Base-by-base conservation (phyloP, 2,113 vertebrate genomes). In the Paradisaea rubra region DNA sequence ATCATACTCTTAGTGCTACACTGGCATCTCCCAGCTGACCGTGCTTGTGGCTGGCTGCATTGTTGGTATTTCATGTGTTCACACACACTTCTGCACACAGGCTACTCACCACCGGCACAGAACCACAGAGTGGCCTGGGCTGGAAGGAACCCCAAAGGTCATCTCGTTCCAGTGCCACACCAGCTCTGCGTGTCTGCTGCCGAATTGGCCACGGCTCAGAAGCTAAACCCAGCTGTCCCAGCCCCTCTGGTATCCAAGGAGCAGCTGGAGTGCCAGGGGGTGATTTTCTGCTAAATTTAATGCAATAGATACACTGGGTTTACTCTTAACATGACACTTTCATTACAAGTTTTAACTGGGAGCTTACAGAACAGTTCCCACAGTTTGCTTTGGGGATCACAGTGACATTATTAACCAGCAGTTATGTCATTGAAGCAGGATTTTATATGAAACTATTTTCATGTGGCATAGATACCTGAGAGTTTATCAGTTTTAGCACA, bases 171-270 rank as follows among this genome's bases (percentile, higher is more conserved):
- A 28, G 44, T 13, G 68, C 44, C 35, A 50, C 42, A 9, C 3
- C 37, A 35, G 59, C 31, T 57, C 57, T 65, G 35, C 35, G 3
- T 8, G 33, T 57, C 33, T 53, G 63, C 59, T 47, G 61, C 45
- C 0, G 1, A 52, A 39, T 0, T n/a, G 37, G 28, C 28, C 39
- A 25, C 0, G 0, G n/a, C 70, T 82, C 69, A n/a, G 33, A 28
- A 52, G 28, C 2, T 6, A 24, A 52, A 33, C 69, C 39, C 61
- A 21, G 69, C 60, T 52, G 11, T 6, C 15, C 33, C 45, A 45
- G 60, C 21, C 53, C 61, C 21, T 41, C 63, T 13, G 61, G 27
- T 18, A 15, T 3, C 61, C 60, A 21, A 89, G n/a, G 24, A 41
- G 45, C 69, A 68, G 39, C 70, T 89, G 61, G 45, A 47, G 47